phyloP scores from a whole-genome alignment of 2,888 invertebrate species.

The Epinotia demarniana region DNA sequence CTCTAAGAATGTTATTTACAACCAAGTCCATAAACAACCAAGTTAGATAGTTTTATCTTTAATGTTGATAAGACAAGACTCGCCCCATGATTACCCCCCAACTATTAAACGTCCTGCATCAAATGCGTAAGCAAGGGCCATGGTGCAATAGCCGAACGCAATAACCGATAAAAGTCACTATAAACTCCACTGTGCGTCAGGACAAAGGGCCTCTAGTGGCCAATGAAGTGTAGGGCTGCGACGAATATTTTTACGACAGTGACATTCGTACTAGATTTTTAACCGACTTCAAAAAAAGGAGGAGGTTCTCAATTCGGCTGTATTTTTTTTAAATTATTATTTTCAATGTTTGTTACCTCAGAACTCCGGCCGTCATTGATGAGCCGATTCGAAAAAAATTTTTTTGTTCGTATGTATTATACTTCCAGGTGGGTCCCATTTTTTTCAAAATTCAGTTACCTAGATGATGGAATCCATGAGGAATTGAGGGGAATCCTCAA shows the following conservation, averaged over 20 bases:
- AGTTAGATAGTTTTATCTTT: conserved; percentile 9
- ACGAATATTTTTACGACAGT: conserved; percentile 43
- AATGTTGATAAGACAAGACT: conserved; percentile 11
- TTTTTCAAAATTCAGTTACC: no score
- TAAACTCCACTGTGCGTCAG: conserved; percentile 70
- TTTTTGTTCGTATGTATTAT: no score
- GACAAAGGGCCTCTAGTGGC: conserved; percentile 70
- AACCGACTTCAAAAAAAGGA: no score
- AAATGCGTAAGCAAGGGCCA: conserved; percentile 57
- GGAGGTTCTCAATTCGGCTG: no score
- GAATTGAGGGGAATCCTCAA: no score
- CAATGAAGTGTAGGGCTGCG: conserved; percentile 52
- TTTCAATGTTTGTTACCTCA: no score
- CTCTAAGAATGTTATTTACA: not conserved
- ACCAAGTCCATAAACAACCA: not conserved
- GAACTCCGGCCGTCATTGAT: no score
- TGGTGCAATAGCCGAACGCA: conserved; percentile 64
- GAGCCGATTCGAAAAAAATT: no score
- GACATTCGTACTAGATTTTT: conserved; percentile 36
- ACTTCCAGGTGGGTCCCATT: no score
- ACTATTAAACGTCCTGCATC: conserved; percentile 35
- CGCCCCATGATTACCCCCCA: conserved; percentile 27
- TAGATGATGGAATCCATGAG: no score
- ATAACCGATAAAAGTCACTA: conserved; percentile 73
- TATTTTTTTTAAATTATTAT: no score